Base-by-base conservation (phyloP, 2,797 vertebrate genomes). In the Pteropus rufus region DNA sequence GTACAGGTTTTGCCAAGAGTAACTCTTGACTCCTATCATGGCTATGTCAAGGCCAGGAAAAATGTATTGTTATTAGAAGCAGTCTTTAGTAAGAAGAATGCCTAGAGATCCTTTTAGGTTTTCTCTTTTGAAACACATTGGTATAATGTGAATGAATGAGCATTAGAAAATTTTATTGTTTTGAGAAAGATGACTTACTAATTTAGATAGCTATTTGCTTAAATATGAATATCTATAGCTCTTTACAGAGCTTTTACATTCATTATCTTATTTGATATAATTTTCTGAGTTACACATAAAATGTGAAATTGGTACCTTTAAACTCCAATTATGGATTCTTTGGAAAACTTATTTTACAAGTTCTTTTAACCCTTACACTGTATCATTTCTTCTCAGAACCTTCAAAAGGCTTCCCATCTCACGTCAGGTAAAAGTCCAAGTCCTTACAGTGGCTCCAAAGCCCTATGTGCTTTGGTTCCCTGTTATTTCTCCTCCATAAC, bases 211-310 rank as follows among this genome's bases (percentile, higher is more conserved):
- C 49, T 91, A 60, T 52, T 46, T 85, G 21, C 67, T 44, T 95
- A 81, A 80, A n/a, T 94, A 64, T 80, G 18, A 92, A 18, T 93
- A 69, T 62, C 81, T 80, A 41, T 87, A 91, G 49, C 69, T 89
- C 41, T 77, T 90, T 77, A 52, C 1, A 65, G 24, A 93, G 10
- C 49, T 86, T 83, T 91, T 39, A 81, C 12, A 44, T 72, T 83
- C 26, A 31, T 91, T 84, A 34, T 93, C 5, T 95, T 94, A 72
- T 52, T 94, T 92, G 36, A 60, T 96, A 44, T 39, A 44, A 79
- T 90, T 93, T 94, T n/a, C 72, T 92, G 58, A 73, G 62, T 93
- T 91, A 76, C 23, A 88, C 12, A 41, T 89, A 84, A 64, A 94
- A 67, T 90, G 41, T 67, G 56, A 92, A 86, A 93, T 54, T 87